Evolutionary conservation across 2,113 vertebrate species (phyloP).

Genomic region (Trichomycterus rosablanca): DNA sequence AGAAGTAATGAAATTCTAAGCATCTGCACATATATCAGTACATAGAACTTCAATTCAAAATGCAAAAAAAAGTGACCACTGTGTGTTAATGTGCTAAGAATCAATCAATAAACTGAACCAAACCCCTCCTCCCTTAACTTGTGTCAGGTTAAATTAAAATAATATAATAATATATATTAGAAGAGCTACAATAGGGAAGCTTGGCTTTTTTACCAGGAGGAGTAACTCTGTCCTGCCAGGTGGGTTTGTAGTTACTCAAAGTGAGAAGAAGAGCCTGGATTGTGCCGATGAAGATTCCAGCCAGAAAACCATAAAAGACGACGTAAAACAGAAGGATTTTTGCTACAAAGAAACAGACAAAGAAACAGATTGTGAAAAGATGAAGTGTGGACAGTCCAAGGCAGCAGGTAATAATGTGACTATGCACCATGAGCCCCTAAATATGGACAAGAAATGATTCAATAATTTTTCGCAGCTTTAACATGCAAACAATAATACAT

Average conservation of each 20-base stretch:
- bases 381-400: no score
- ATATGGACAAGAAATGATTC: no score
- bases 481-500: no score
- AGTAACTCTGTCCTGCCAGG: conserved; percentile 92
- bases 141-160: no score
- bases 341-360: conserved; percentile 61
- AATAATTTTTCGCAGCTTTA: no score
- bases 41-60: no score
- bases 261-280: conserved; percentile 93
- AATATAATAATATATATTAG: neutral
- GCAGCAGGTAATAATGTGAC: no score
- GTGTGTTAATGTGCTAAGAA: neutral
- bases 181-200: neutral
- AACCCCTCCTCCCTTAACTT: no score
- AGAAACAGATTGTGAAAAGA: conserved; percentile 3
- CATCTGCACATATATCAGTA: no score
- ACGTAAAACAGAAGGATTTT: conserved; percentile 91
- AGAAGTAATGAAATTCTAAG: no score
- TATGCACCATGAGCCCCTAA: no score
- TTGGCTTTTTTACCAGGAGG: conserved; percentile 81
- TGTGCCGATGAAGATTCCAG: conserved; percentile 94
- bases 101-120: no score
- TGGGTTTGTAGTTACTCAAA: conserved; percentile 86
- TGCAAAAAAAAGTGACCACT: neutral
- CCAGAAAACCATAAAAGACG: conserved; percentile 91